These are phyloP conservation scores for Lepus americanus DNA, from an alignment of 2,113 vertebrate species.

Conservation along the genomic window DNA sequence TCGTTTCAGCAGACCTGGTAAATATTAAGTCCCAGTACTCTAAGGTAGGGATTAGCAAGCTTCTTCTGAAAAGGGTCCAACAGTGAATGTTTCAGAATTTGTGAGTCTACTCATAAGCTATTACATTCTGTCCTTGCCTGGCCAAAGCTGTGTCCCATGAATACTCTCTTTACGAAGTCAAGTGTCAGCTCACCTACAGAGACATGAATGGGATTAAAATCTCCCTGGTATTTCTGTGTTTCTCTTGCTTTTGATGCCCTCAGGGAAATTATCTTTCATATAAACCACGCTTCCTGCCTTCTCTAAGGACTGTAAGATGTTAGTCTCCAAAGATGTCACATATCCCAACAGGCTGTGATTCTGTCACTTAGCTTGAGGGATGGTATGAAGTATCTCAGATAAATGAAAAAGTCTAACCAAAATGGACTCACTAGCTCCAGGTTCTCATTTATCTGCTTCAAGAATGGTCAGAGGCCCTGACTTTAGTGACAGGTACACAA, in stretches of 20 bases:
- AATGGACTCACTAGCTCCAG: neutral
- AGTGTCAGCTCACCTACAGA: neutral
- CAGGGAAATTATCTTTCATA: slow-evolving; percentile 68
- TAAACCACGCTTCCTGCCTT: slow-evolving; percentile 56
- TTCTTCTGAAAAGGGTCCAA: neutral
- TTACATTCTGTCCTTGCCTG: neutral
- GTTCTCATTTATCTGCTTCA: slow-evolving; percentile 1
- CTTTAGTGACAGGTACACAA: neutral
- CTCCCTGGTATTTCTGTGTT: slow-evolving; percentile 52
- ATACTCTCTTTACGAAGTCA: neutral
- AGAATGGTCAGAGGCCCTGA: neutral
- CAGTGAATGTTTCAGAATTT: neutral
- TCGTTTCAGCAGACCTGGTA: neutral
- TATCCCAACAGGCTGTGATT: neutral
- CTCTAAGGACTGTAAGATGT: slow-evolving; percentile 46
- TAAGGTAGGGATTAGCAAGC: neutral
- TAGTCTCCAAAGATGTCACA: neutral
- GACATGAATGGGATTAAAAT: neutral
- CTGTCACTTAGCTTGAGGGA: neutral
- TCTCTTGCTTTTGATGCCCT: slow-evolving; percentile 57
- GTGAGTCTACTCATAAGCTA: neutral
- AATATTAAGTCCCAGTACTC: neutral
- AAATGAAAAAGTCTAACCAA: neutral
- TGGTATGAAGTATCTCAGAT: neutral
- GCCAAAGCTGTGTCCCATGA: neutral